Conservation (phyloP, 2,888 invertebrate genomes). For the Pherbina coryleti region DNA sequence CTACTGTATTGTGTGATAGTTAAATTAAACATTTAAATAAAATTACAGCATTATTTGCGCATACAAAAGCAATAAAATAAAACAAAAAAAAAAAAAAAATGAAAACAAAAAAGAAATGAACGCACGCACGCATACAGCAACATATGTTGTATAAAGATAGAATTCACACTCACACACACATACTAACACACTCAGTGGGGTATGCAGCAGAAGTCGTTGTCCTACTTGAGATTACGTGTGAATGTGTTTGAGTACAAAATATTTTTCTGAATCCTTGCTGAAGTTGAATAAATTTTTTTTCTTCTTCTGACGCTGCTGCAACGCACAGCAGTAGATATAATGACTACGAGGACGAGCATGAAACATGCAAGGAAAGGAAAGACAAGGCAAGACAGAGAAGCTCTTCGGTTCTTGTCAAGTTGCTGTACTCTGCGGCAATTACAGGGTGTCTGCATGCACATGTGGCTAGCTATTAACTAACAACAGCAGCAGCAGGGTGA, state of each 20-base stretch:
- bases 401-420: background rate
- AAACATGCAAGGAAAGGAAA: background rate
- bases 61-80: background rate
- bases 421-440: background rate
- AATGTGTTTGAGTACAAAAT: background rate
- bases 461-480: no score
- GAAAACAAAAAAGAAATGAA: no score
- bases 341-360: no score
- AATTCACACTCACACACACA: background rate
- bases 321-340: no score
- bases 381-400: background rate
- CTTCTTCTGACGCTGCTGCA: no score
- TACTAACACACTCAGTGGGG: background rate
- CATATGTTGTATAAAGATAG: background rate
- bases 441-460: background rate
- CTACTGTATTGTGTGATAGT: background rate
- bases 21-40: constrained; percentile 17
- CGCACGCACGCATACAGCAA: background rate
- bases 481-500: background rate
- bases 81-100: no score
- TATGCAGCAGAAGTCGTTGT: constrained; percentile 23
- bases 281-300: no score
- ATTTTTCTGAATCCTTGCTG: no score
- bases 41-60: constrained; percentile 7
- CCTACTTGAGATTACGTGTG: constrained; percentile 15